Conservation (phyloP, 37 sponge, comb jelly and placozoan species). For the Agelas oroides region DNA sequence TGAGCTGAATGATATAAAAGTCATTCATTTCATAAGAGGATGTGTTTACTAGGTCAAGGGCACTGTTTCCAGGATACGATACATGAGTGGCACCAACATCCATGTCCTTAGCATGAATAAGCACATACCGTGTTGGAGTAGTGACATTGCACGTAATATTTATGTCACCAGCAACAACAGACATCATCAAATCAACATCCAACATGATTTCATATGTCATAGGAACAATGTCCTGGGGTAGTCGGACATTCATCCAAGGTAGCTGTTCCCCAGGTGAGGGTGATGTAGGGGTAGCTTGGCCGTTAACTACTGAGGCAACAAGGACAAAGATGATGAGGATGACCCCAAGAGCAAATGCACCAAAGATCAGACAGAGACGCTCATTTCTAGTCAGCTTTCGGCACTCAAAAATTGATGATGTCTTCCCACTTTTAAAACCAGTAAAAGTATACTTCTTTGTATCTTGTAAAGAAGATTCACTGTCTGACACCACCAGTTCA, state of each 20-base stretch:
- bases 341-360: conserved; percentile 23
- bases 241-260: conserved; percentile 73
- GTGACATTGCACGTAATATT: conserved; percentile 42
- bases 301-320: conserved; percentile 23
- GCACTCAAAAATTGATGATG: too few relatives aligned
- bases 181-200: conserved; percentile 52
- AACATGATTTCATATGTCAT: conserved; percentile 57
- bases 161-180: conserved; percentile 60
- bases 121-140: conserved; percentile 21
- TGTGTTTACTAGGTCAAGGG: not conserved
- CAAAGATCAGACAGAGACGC: conserved; percentile 47
- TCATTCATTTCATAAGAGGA: conserved; percentile 44
- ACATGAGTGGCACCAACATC: conserved; percentile 20
- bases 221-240: conserved; percentile 68
- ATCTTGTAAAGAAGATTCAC: not conserved
- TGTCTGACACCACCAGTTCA: conserved; percentile 10
- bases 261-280: not conserved
- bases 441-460: conserved; percentile 13
- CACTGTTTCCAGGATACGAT: not conserved
- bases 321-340: conserved; percentile 34
- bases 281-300: not conserved
- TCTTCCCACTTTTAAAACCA: too few relatives aligned
- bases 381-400: conserved; percentile 33
- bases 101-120: conserved; percentile 81
- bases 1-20: conserved; percentile 61